phyloP scores from a whole-genome alignment of 2,113 vertebrate genomes.

The Ceyx margarethae region DNA sequence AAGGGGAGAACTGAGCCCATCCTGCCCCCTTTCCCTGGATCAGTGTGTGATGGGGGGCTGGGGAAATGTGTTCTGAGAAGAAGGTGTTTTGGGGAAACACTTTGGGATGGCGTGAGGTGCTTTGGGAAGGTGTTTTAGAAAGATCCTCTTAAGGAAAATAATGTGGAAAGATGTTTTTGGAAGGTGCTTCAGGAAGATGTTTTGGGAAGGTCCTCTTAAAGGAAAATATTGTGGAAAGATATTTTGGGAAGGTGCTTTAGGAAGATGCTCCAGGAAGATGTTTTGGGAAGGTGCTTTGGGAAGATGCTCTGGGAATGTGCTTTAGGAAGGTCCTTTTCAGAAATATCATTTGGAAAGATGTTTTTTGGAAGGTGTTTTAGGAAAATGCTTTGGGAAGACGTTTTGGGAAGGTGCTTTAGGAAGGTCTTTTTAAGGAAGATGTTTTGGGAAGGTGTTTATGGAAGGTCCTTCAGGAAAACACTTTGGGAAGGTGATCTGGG shows the following conservation, averaged over 20 bases:
- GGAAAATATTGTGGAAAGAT: not conserved
- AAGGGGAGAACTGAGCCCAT: not conserved
- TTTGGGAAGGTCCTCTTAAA: not conserved
- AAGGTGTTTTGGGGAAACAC: not conserved
- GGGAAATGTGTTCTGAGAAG: not conserved
- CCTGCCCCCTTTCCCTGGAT: rapidly evolving
- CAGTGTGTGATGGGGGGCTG: not conserved
- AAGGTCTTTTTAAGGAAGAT: not conserved
- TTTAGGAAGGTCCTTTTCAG: not conserved
- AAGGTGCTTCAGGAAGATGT: not conserved
- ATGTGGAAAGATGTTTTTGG: no score
- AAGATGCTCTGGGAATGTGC: not conserved
- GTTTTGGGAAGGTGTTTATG: not conserved
- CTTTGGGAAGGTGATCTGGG: not conserved
- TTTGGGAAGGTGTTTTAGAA: not conserved
- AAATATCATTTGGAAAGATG: no score
- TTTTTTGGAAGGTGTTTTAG: not conserved
- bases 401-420: rapidly evolving
- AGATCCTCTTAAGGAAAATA: no score
- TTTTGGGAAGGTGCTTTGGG: not conserved
- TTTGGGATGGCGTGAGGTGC: not conserved
- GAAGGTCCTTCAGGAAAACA: not conserved
- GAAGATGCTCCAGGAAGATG: rapidly evolving
- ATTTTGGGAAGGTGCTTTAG: rapidly evolving
- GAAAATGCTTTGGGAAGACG: not conserved